Percentiles rank a stretch among this genome's conserved stretches.
phyloP scores from a whole-genome alignment of 1,140 invertebrate species.

The Hormaphis cornu region DNA sequence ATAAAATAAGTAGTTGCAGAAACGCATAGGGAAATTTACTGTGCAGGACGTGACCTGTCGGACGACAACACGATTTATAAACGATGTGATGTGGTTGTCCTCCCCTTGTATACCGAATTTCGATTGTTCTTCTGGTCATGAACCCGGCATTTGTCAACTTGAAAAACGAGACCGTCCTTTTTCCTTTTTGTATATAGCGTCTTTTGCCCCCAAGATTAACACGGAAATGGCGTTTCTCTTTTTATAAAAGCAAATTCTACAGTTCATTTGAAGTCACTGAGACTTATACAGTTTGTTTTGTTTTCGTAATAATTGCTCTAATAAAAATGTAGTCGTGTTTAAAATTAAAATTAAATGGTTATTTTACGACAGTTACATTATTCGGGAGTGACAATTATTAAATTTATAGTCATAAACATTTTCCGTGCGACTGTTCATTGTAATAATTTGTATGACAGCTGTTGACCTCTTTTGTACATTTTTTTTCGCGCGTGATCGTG shows the following conservation, averaged over 20 bases:
- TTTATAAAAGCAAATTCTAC: not conserved
- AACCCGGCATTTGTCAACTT: constrained; percentile 21
- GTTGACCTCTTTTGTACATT: not conserved
- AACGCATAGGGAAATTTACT: not conserved
- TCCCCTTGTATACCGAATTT: constrained; percentile 9
- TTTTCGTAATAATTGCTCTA: too few species aligned
- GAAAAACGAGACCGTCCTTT: constrained; percentile 1
- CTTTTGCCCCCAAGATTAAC: not conserved
- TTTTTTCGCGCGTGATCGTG: not conserved
- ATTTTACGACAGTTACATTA: too few species aligned
- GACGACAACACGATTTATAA: constrained; percentile 6
- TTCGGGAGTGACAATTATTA: too few species aligned
- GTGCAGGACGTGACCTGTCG: constrained; percentile 4
- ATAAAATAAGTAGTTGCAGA: not conserved
- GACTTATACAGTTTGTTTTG: too few species aligned
- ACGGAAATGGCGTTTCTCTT: constrained; percentile 8
- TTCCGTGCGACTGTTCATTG: too few species aligned
- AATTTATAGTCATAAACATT: too few species aligned
- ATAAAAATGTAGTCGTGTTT: too few species aligned
- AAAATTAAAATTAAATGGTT: too few species aligned
- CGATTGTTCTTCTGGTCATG: constrained; percentile 14
- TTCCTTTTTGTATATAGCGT: not conserved
- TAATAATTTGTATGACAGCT: not conserved
- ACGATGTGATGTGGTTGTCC: constrained; percentile 1
- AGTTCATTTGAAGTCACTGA: too few species aligned